phyloP scores from a whole-genome alignment of 2,113 vertebrate genomes.

The Rhinoptilus africanus region DNA sequence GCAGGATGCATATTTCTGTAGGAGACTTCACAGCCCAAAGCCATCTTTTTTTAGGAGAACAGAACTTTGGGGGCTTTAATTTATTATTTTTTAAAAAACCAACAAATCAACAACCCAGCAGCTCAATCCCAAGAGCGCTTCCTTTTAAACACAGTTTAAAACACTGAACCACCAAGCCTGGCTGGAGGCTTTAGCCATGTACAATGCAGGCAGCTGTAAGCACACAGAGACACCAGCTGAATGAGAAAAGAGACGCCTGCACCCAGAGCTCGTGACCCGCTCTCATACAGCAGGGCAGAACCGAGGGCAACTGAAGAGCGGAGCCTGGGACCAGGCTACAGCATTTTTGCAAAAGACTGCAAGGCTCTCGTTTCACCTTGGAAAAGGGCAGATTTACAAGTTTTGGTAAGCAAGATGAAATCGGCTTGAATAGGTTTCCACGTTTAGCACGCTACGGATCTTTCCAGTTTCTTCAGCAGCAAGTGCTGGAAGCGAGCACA shows the following conservation, averaged over 20 bases:
- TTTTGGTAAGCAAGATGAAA: background rate
- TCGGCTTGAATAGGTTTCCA: background rate
- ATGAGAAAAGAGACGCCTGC: background rate
- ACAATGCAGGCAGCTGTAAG: background rate
- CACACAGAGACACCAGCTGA: background rate
- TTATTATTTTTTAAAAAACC: background rate
- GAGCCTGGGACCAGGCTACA: background rate
- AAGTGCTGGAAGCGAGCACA: background rate
- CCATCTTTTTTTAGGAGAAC: background rate
- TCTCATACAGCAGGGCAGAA: background rate
- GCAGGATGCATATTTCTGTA: background rate
- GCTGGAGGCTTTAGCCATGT: background rate
- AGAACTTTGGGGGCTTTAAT: background rate
- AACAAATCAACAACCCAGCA: background rate
- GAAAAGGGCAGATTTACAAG: background rate
- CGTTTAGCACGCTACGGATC: background rate
- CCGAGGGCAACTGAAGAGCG: background rate
- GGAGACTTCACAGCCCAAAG: background rate
- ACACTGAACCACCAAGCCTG: background rate
- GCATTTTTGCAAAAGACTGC: background rate
- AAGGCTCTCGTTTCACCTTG: background rate
- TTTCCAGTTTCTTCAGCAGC: background rate
- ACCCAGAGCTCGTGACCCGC: background rate
- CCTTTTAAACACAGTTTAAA: background rate
- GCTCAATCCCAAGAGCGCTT: background rate